Evolutionary conservation across 1,140 invertebrate genomes (phyloP).

Genomic region (Drosophila baimaii): DNA sequence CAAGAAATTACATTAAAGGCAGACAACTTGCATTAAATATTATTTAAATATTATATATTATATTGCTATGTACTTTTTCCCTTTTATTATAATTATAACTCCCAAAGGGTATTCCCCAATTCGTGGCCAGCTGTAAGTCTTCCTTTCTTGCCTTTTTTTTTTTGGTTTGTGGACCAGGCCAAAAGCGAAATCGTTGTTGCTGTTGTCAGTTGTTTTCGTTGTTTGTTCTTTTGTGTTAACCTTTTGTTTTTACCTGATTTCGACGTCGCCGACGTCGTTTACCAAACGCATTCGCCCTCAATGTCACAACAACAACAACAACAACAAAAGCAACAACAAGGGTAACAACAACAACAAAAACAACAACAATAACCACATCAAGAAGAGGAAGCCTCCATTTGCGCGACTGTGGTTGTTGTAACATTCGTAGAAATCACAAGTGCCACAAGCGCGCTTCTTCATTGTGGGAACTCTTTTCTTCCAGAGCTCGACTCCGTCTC

Average conservation of each 20-base stretch:
- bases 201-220: conserved; percentile 70
- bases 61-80: too few relatives aligned
- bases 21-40: too few relatives aligned
- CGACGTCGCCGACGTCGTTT: conserved; percentile 63
- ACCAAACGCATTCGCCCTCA: conserved; percentile 81
- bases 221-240: conserved; percentile 82
- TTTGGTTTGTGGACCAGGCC: conserved; percentile 44
- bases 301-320: conserved; percentile 77
- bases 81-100: neutral
- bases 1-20: too few relatives aligned
- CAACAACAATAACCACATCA: conserved; percentile 36
- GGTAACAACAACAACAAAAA: conserved; percentile 67
- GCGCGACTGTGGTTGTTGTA: conserved; percentile 64
- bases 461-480: conserved; percentile 78
- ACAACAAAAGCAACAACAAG: conserved; percentile 36
- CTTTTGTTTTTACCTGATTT: conserved; percentile 83
- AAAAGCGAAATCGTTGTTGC: conserved; percentile 75
- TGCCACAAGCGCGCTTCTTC: conserved; percentile 75
- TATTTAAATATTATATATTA: too few relatives aligned
- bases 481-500: conserved; percentile 12
- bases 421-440: conserved; percentile 83
- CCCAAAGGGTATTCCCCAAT: neutral
- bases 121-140: neutral
- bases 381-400: conserved; percentile 37
- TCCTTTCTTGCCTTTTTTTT: conserved; percentile 7